Base-by-base conservation (phyloP, 2,888 invertebrate species). In the Cyclophora punctaria region DNA sequence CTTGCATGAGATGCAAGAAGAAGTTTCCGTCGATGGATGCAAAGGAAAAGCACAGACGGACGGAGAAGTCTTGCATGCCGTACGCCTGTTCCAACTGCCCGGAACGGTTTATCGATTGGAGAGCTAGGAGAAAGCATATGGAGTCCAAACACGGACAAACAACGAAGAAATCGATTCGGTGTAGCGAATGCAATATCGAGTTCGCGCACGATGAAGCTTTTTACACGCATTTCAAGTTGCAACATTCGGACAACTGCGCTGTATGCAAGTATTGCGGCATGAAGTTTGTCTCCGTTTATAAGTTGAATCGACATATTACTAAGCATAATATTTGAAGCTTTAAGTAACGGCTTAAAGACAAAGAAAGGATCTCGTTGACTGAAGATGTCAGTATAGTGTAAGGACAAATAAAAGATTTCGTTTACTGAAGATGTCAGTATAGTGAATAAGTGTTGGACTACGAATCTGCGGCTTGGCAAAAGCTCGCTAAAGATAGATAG, bases 21-120 rank as follows among this genome's bases (percentile, higher is more conserved):
- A 71, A 75, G 0, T 87, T 87, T 54, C 83, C 87, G 0, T 79
- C 71, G 0, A 81, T 83, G 75, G 83, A 86, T 37, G 85, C 83
- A 0, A 86, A 84, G 49, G 80, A 83, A 52, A 73, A 72, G 4
- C 87, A 87, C 52, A 67, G 80, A 0, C 60, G 81, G 0, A 75
- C 75, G 0, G 80, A 82, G 46, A 85, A 84, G 45, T 75, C 78
- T 0, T 86, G 86, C 56, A 78, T 85, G 81, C 79, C 84, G 0
- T 86, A 87, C 57, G 75, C 78, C 34, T 87, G 86, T 56, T 73
- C 74, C 0, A 78, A 79, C 45, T 87, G 86, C 48, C 69, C 73
- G 5, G 84, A 85, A 54, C 59, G 86, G 42, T 87, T 87, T 57
- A 59, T 76, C 0, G 78, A 82, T 58, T 83, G 78, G 71, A 82